Conservation (phyloP, 2,797 vertebrate genomes). For the Pachyuromys duprasi region DNA sequence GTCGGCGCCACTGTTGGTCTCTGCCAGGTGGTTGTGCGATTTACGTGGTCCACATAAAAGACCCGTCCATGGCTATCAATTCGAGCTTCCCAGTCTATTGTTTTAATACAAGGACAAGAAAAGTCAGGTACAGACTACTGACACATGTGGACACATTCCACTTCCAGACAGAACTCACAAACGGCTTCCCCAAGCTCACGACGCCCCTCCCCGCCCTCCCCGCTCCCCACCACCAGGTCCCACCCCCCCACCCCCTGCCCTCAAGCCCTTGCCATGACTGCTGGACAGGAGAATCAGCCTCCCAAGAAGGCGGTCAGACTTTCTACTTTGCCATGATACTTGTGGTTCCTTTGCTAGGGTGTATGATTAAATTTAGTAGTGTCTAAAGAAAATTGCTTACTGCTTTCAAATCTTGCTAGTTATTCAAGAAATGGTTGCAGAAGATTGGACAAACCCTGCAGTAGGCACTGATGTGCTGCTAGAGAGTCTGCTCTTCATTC, state of each 20-base stretch:
- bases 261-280: background rate
- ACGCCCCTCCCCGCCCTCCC: too few relatives aligned
- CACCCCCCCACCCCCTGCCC: background rate
- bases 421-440: background rate
- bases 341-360: background rate
- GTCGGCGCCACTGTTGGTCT: constrained; percentile 92
- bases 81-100: constrained; percentile 97
- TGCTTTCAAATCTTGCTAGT: constrained; percentile 41
- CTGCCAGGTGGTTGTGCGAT: constrained; percentile 98
- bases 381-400: constrained; percentile 35
- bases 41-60: constrained; percentile 98
- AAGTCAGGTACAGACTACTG: constrained; percentile 59
- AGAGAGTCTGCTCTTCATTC: background rate
- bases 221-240: too few relatives aligned
- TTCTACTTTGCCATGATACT: background rate
- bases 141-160: background rate
- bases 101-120: constrained; percentile 78
- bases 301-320: background rate
- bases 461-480: background rate
- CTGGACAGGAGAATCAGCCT: background rate
- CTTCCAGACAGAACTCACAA: constrained; percentile 43
- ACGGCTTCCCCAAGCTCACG: too few relatives aligned
- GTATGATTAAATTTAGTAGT: constrained; percentile 4
- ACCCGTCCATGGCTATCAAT: constrained; percentile 98
- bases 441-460: background rate